These are phyloP conservation scores for Brachypteracias leptosomus DNA, from an alignment of 2,113 vertebrate species.

Conservation along the genomic window DNA sequence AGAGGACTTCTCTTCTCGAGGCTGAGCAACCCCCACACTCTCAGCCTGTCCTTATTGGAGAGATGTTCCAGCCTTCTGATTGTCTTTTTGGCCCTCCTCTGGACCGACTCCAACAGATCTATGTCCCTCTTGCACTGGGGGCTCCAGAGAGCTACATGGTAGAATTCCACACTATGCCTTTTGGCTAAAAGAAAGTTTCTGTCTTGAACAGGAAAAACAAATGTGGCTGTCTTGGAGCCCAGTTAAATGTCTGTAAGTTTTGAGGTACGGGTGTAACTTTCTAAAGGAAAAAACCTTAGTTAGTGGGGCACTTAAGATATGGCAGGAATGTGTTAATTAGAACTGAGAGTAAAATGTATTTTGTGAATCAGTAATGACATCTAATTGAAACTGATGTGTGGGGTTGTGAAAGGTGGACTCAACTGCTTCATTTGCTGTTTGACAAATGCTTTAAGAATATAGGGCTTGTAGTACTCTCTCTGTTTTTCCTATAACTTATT, in stretches of 20 bases:
- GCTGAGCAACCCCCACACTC: too few species aligned
- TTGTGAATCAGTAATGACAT: neutral
- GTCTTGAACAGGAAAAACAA: neutral
- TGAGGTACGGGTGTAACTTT: neutral
- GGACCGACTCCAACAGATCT: too few species aligned
- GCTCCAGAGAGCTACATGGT: neutral
- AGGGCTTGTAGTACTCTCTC: neutral
- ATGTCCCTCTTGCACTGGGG: too few species aligned
- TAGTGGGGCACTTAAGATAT: neutral
- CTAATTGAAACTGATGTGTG: fast-evolving
- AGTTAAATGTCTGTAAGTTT: neutral
- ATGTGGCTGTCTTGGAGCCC: neutral
- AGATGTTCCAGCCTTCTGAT: too few species aligned
- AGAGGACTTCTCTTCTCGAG: too few species aligned
- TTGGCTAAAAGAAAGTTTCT: neutral
- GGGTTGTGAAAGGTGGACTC: neutral
- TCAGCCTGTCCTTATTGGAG: too few species aligned
- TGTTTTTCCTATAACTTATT: neutral
- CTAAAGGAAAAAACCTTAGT: neutral
- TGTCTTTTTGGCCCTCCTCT: too few species aligned
- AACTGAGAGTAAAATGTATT: neutral
- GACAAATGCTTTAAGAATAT: neutral
- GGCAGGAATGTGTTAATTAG: neutral
- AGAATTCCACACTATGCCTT: neutral
- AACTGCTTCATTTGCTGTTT: neutral